Base-by-base conservation (phyloP, 2,888 invertebrate species). In the Tridacna crocea region DNA sequence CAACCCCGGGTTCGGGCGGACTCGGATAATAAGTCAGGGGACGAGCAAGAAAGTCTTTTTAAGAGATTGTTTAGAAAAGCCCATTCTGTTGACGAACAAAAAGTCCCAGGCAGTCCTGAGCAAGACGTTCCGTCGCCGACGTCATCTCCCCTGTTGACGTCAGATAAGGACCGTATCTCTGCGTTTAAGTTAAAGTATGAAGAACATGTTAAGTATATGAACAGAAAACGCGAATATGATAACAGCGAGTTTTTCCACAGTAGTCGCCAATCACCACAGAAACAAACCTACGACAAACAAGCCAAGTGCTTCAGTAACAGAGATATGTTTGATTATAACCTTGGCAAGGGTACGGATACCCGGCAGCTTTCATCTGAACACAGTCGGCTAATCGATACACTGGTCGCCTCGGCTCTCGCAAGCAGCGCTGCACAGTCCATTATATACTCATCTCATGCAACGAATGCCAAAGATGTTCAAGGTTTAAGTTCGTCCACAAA, bases 351-450 rank as follows among this genome's bases (percentile, higher is more conserved):
- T 58, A 24, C 55, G 4, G 46, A 58, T 19, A 24, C 46, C 22
- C 46, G 27, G 24, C 72, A 63, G 19, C 24, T 68, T 17, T 61
- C 73, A 27, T 48, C 58, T 11, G 86, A 86, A 10, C 86, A 83
- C 26, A 84, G 81, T 55, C 75, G 84, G 22, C 65, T 87, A 3
- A 82, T 87, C 17, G 83, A 87, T 51, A 83, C 87, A 10, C 77
- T 87, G 51, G 87, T 87, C 26, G 87, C 84, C 8, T 87, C 87
- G 55, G 84, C 84, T 26, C 60, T 87, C 27, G 84, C 87, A 2
- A 87, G 84, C 65, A 84, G 75, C 24, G 86, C 83, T 12, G 86
- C 86, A 3, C 83, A 86, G 75, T 79, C 80, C 17, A 86, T 86
- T 17, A 87, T 87, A 24, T 84, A 84, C 63, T 70, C 70, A 51